Evolutionary conservation across 1,140 invertebrate genomes (phyloP).

Genomic region (Brachionus manjavacas): DNA sequence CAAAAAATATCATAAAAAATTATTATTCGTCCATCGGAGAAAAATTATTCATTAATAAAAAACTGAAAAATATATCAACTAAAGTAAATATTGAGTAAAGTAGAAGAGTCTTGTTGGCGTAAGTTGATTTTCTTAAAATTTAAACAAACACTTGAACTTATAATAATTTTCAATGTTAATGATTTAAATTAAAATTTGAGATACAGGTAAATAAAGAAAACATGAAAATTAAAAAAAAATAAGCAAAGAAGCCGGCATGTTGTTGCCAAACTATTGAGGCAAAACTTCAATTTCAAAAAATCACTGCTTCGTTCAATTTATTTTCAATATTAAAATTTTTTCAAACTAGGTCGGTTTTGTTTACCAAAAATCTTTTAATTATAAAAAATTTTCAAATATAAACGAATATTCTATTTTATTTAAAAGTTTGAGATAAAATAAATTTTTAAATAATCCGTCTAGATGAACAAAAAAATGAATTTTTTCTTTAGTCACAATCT

Average conservation of each 20-base stretch:
- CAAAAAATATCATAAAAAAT: not conserved
- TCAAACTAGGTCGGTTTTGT: not conserved
- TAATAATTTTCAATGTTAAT: not conserved
- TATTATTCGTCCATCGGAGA: not conserved
- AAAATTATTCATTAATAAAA: not conserved
- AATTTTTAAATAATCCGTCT: not conserved
- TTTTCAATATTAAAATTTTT: not conserved
- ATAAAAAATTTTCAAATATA: not conserved
- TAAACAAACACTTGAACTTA: not conserved
- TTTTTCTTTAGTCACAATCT: no score
- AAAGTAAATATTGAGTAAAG: not conserved
- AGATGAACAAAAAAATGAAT: no score
- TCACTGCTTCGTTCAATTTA: no score
- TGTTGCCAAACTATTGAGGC: not conserved
- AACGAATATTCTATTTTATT: not conserved
- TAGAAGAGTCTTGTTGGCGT: not conserved
- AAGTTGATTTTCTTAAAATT: not conserved
- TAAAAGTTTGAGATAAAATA: not conserved
- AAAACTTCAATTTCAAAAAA: not conserved
- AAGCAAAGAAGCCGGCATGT: not conserved
- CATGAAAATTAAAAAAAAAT: not conserved
- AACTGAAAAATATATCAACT: not conserved
- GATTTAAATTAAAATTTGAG: not conserved
- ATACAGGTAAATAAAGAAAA: not conserved
- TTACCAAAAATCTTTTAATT: not conserved